Evolutionary conservation across 2,888 invertebrate genomes (phyloP), one percentile per base, ranked within the genome.

Genomic region (Chalcis sispes): DNA sequence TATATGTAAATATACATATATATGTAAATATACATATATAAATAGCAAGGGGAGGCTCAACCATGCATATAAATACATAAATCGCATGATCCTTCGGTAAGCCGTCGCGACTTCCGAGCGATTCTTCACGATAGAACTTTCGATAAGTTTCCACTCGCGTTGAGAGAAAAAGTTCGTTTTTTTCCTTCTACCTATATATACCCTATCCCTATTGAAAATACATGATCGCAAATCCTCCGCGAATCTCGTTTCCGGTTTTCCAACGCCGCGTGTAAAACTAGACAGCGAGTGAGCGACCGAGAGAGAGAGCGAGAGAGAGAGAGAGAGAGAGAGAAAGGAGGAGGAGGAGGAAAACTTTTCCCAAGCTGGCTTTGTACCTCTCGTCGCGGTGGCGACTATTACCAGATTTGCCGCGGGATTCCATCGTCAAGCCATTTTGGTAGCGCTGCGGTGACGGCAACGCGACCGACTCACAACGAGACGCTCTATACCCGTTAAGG

Each of bases 81-180:
- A 62, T 71, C 71, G 52, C 62, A 40, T 42, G 71, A 71, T 59
- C 71, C 59, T 2, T 4, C 46, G 20, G 40, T 66, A 66, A 66
- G 52, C 66, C 66, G 27, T 4, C n/a, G 58, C 77, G 66, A 58
- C 52, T 50, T 18, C 40, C 58, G 46, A 36, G 70, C 70, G 77
- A 78, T 78, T 74, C 71, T 52, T 52, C 52, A 66, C 56, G 72
- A 59, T 69, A 40, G 77, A 82, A 83, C 73, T 83, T 83, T 80
- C 80, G 81, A 82, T 81, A 82, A 83, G 82, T 79, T 81, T 78
- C 79, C 76, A 67, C 74, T 61, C 69, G 58, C 58, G 70, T 58
- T 69, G 50, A 78, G 79, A 78, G 75, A 56, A 66, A 71, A 65
- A 62, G n/a, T n/a, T n/a, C n/a, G n/a, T n/a, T n/a, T n/a, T n/a